Base-by-base conservation (phyloP, 1,140 invertebrate genomes). In the Cotesia chilonis region DNA sequence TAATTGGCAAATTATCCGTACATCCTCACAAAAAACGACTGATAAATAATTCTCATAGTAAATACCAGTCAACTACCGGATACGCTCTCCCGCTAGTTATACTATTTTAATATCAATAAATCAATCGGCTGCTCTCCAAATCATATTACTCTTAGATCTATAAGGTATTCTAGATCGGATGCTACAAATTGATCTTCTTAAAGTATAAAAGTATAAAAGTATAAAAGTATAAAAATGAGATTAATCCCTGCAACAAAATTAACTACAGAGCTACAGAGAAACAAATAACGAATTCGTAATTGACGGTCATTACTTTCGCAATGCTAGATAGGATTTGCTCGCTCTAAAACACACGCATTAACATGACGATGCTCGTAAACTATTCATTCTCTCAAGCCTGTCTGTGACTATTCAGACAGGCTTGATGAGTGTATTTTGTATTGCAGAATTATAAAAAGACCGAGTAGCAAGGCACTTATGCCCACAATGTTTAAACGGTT, bases 301-400 rank as follows among this genome's bases (percentile, higher is more conserved):
- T 54, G 7, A 37, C 41, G 78, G 82, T 74, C 85, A 86, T 72
- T 85, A 84, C 78, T 86, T 87, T 83, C 74, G 17, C 85, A 71
- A 67, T 70, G 10, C 84, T 67, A 65, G 59, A 6, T 66, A 68
- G 28, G 12, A 10, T 83, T 78, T 87, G 82, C 76, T 80, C 84
- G 85, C 85, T 87, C 85, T 86, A 79, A 80, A 87, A 87, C 85
- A 80, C 85, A 84, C 82, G 82, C 80, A 82, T 86, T 85, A 84
- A 36, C 4, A 55, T 66, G 79, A 76, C 76, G 77, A 67, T 41
- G 72, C 80, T 79, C 76, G 76, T 73, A 75, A 76, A 68, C 76
- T 80, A 74, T 78, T 81, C 71, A 61, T 73, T 77, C 65, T 52
- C 47, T 66, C 72, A 55, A 67, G 55, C 9, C 14, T 14, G 37